Evolutionary conservation across 2,888 invertebrate species (phyloP).

Genomic region (Drosophila dives): DNA sequence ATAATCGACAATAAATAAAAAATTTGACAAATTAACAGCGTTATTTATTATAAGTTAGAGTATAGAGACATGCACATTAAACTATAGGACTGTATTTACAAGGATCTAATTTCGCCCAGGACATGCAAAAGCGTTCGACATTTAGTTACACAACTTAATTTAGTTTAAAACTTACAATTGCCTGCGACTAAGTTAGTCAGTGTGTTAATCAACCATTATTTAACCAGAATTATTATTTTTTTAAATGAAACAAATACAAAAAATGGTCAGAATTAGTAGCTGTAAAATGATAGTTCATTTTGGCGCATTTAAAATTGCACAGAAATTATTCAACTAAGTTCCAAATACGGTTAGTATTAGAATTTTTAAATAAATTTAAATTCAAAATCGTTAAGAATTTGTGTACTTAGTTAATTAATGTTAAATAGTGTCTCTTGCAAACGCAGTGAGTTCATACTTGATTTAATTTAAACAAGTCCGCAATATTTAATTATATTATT

Average conservation of each 20-base stretch:
- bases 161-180: conserved; percentile 78
- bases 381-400: background rate
- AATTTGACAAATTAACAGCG: conserved; percentile 11
- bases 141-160: conserved; percentile 37
- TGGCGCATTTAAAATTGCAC: conserved; percentile 31
- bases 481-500: background rate
- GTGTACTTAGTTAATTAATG: background rate
- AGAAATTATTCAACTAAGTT: conserved; percentile 25
- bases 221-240: conserved; percentile 18
- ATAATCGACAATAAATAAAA: conserved; percentile 19
- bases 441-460: background rate
- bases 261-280: conserved; percentile 43
- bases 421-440: background rate
- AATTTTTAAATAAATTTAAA: background rate
- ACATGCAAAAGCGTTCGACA: conserved; percentile 53
- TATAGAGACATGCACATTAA: conserved; percentile 37
- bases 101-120: conserved; percentile 6
- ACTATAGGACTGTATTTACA: conserved; percentile 28
- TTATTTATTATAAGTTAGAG: conserved; percentile 7
- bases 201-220: conserved; percentile 43
- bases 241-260: conserved; percentile 31
- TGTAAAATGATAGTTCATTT: background rate
- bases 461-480: background rate
- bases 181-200: conserved; percentile 76
- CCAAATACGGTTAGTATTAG: background rate